Conservation (phyloP, 2,888 invertebrate species). For the Cyrtodaria siliqua region DNA sequence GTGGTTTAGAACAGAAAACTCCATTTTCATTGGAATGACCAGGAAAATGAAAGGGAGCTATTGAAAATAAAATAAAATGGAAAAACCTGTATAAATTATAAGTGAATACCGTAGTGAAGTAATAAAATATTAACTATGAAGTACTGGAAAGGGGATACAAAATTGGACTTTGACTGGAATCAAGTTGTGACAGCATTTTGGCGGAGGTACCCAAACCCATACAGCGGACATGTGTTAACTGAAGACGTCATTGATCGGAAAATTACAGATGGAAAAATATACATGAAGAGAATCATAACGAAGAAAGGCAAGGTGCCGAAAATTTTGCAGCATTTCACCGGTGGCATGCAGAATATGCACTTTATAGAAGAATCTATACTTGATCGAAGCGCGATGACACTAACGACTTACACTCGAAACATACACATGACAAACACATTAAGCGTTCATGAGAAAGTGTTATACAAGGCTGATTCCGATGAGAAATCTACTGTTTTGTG, state of each 20-base stretch:
- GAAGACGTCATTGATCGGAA: conserved; percentile 49
- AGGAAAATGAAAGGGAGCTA: too few species aligned
- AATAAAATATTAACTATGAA: conserved; percentile 27
- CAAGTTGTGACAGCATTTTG: conserved; percentile 53
- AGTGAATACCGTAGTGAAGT: too few species aligned
- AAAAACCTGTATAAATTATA: too few species aligned
- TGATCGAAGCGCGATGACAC: conserved; percentile 34
- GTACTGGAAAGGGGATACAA: conserved; percentile 25
- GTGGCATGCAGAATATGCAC: conserved; percentile 28
- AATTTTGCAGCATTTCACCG: conserved; percentile 64
- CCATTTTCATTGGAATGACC: too few species aligned
- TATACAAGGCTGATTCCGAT: conserved; percentile 6
- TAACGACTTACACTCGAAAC: conserved; percentile 58
- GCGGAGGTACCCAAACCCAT: conserved; percentile 59
- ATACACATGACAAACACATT: conserved; percentile 52
- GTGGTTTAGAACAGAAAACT: too few species aligned
- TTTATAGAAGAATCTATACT: conserved; percentile 52
- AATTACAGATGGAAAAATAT: conserved; percentile 26
- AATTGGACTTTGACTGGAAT: conserved; percentile 37
- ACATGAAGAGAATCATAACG: conserved; percentile 44
- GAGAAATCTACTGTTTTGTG: conserved; percentile 11
- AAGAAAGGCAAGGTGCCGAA: conserved; percentile 53
- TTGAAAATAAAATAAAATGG: too few species aligned
- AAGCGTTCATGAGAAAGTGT: conserved; percentile 44
- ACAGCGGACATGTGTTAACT: conserved; percentile 54